Evolutionary conservation across 1,140 invertebrate genomes (phyloP), one percentile per base, ranked within the genome.

Genomic region (Sesamia nonagrioides): DNA sequence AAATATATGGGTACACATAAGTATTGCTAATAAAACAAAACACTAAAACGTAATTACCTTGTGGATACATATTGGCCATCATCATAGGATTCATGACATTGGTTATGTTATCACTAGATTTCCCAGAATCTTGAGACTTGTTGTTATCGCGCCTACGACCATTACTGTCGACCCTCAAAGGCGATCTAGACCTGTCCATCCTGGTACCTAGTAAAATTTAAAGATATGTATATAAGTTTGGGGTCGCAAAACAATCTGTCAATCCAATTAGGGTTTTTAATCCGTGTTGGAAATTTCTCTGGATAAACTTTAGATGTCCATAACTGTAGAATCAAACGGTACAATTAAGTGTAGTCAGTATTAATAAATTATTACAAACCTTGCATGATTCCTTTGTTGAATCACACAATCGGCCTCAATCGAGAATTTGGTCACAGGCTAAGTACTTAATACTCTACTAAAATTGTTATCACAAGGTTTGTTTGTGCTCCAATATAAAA

Each of bases 41-140:
- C 11, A 42, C 15, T 45, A 63, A 27, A 35, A 27, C 21, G 13
- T 42, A 5, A n/a, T 37, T 84, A 94, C 92, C 91, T 91, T 93
- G 92, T 63, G 85, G 78, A 84, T 89, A 92, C 87, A 94, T 91
- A 81, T 89, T 91, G 50, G 86, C 58, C 86, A 93, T 92, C 85
- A 94, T 89, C 89, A 94, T 92, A 45, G 81, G 86, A 74, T 91
- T 92, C 85, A 94, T 92, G 7, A 88, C 84, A 88, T 87, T 92
- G 13, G 84, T 48, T 48, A 90, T 83, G 35, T 87, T 82, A 54
- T 74, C 76, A 74, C 13, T 27, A 33, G 77, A 35, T 85, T 84
- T 89, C 87, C 33, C 4, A 42, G n/a, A 42, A 71, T 90, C 88
- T 35, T 85, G 83, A 80, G 45, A 4, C n/a, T 69, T 82, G 35